Conservation (phyloP, 1,140 invertebrate genomes). For the Campoletis sonorensis region DNA sequence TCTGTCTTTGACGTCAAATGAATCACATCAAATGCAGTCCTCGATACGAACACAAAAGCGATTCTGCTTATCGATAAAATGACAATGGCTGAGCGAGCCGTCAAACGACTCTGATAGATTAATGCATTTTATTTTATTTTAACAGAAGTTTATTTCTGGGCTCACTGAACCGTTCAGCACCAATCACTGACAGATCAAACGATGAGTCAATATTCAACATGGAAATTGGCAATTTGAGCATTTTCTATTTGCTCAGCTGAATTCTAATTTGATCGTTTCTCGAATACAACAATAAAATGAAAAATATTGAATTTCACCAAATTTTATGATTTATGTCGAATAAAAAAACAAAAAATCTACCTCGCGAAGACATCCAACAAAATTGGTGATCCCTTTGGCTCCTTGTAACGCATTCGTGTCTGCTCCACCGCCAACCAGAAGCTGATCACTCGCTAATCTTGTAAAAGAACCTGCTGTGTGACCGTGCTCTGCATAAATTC, state of each 20-base stretch:
- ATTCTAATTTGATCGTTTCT: too few relatives aligned
- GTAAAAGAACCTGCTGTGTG: slow-evolving; percentile 95
- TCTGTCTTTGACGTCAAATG: background rate
- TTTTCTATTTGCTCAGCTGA: too few relatives aligned
- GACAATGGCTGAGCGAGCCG: background rate
- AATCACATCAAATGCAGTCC: background rate
- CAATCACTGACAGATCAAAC: background rate
- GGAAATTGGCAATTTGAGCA: too few relatives aligned
- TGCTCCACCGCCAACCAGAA: slow-evolving; percentile 93
- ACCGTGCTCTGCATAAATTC: slow-evolving; percentile 92
- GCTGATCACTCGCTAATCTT: slow-evolving; percentile 89
- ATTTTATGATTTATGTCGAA: background rate
- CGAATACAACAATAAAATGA: background rate
- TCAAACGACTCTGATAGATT: background rate
- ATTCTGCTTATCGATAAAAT: background rate
- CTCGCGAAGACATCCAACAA: slow-evolving; percentile 96
- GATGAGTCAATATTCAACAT: too few relatives aligned
- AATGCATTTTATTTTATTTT: background rate
- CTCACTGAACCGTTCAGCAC: background rate
- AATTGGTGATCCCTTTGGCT: slow-evolving; percentile 91
- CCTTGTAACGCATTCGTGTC: slow-evolving; percentile 88
- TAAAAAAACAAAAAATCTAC: slow-evolving; percentile 77
- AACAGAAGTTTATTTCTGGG: background rate
- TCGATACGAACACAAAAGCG: background rate
- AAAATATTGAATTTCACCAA: background rate